These are phyloP conservation scores for Nyctibius bracteatus DNA, from an alignment of 2,113 vertebrate species.

Conservation along the genomic window DNA sequence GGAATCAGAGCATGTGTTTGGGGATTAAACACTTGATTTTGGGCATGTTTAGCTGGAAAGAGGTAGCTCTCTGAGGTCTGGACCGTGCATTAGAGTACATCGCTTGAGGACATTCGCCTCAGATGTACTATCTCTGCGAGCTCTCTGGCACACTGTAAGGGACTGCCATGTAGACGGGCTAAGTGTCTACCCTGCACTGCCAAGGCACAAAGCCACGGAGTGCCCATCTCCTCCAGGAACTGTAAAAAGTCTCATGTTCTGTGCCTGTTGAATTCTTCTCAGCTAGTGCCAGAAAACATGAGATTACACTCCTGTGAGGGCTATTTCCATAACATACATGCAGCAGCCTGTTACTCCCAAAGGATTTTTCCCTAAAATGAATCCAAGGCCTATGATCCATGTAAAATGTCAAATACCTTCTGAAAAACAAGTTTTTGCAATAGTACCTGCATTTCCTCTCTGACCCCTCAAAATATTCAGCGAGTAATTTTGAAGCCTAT, in stretches of 20 bases:
- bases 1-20: background rate
- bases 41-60: background rate
- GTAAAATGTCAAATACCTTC: background rate
- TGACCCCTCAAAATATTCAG: slow-evolving; percentile 50
- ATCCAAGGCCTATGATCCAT: background rate
- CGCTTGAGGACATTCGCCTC: background rate
- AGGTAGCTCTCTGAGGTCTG: background rate
- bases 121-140: background rate
- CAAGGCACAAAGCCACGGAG: accelerated
- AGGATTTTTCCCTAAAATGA: background rate
- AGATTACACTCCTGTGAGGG: background rate
- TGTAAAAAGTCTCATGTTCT: background rate
- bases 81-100: background rate
- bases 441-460: slow-evolving; percentile 22
- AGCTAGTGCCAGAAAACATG: background rate
- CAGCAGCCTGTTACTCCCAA: background rate
- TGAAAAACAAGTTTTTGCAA: background rate
- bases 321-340: background rate
- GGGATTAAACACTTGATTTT: background rate
- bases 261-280: background rate
- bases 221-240: background rate
- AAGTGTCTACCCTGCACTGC: background rate
- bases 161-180: accelerated
- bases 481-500: slow-evolving; percentile 37
- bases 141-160: background rate